Evolutionary conservation across 1,140 invertebrate species (phyloP).

Genomic region (Apis cerana): DNA sequence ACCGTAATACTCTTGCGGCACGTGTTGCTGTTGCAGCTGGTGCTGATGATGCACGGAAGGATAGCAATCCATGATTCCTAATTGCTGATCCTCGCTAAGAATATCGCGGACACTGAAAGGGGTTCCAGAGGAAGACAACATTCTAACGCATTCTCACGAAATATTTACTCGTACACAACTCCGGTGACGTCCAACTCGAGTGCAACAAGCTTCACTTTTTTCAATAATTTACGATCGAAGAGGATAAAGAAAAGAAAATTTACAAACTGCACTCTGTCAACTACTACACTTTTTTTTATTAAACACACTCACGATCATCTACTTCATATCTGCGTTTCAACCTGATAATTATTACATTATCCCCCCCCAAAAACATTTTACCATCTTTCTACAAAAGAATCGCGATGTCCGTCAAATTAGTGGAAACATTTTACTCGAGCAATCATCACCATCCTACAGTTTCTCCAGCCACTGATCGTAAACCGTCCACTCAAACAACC

Average conservation of each 20-base stretch:
- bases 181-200: no score
- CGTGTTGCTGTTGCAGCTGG: constrained; percentile 50
- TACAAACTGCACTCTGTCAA: no score
- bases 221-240: neutral
- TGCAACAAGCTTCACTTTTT: neutral
- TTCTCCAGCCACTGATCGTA: neutral
- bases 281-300: neutral
- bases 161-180: neutral
- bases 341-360: no score
- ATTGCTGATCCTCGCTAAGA: constrained; percentile 81
- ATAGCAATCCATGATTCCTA: constrained; percentile 77
- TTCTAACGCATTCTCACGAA: constrained; percentile 68
- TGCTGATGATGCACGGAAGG: constrained; percentile 66
- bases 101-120: constrained; percentile 91
- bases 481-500: neutral
- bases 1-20: constrained; percentile 74
- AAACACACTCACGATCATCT: neutral
- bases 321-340: neutral
- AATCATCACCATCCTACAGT: neutral
- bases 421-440: neutral
- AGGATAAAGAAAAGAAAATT: no score
- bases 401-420: neutral
- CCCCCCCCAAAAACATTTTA: neutral
- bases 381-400: neutral
- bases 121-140: constrained; percentile 81